Evolutionary conservation across 2,797 vertebrate genomes (phyloP), one percentile per base, ranked within the genome.

Genomic region (Takifugu rubripes): DNA sequence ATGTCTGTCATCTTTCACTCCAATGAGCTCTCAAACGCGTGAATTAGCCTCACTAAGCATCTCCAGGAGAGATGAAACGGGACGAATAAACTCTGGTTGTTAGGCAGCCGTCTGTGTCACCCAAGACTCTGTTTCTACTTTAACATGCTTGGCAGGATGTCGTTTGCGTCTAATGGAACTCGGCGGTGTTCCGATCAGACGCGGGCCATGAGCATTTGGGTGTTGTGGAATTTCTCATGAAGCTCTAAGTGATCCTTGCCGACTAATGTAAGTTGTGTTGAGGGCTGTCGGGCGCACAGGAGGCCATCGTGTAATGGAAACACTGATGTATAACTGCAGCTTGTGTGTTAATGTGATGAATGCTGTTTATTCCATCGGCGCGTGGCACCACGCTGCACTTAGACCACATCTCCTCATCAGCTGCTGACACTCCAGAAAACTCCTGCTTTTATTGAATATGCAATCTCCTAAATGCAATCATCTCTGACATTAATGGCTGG

Each of bases 341-440:
- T 47, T 52, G 47, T 58, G 26, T 58, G 54, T 65, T 54, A 63
- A 17, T 16, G 45, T 61, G 40, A 62, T 72, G 67, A 71, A 66
- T 50, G 59, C 49, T 72, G 66, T 79, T 81, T 72, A 79, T 79
- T 77, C 25, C 69, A 52, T 81, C 67, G 74, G 49, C 29, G 64
- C 68, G 47, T 60, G 58, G 31, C 42, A 60, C 8, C 40, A 64
- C n/a, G 6, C 16, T 70, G 53, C 58, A 56, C 48, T 83, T 54
- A 59, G 29, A 59, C n/a, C 5, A 55, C 56, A 63, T 73, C n/a
- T 48, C 10, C 46, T 11, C 9, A 11, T 11, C 46, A 48, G 46
- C 4, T 48, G 46, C 46, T 48, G 46, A 48, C 46, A 12, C 46
- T 11, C 46, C 21, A 21, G 10, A 48, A 21, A 48, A 21, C 17